Evolutionary conservation across 1,140 invertebrate genomes (phyloP), one percentile per base, ranked within the genome.

Genomic region (Notospermus geniculatus): DNA sequence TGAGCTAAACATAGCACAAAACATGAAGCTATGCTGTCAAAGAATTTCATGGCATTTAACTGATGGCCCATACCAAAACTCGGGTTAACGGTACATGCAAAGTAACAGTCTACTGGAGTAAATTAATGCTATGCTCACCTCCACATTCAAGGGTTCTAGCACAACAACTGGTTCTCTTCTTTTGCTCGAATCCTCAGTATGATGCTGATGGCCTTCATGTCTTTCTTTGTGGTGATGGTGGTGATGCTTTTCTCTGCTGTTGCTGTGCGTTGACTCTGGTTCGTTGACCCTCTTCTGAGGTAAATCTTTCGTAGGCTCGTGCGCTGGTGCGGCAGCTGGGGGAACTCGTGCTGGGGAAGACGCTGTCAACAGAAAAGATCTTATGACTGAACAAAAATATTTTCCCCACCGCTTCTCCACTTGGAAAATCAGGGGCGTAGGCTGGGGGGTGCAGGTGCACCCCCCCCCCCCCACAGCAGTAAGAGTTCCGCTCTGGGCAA

Each of bases 311-410:
- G 54, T 7, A 7, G 54, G 54, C 25, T 55, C 29, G 5, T 27
- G 54, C n/a, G 9, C 29, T 55, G 29, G 29, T 9, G 54, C n/a
- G n/a, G n/a, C 5, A 27, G 23, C 25, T 55, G 29, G 29, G 11
- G 29, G 15, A 27, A 69, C 71, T 43, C 70, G 73, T 45, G 73
- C 70, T 59, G 71, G 71, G 15, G 70, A 73, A 28, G 68, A 54
- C 22, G 69, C 73, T 72, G 63, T 19, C 59, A 62, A 36, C 5
- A 36, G 32, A 36, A 36, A 4, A 36, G 15, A 7, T 36, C 32
- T 36, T 15, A 36, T 36, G 15, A 36, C 4, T 7, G 32, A 7
- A 4, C 4, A 36, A 7, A 36, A 36, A 4, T 36, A 43, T 43
- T 13, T 43, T 13, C 19, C 11, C 19, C 39, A 11, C 19, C 11